phyloP scores from a whole-genome alignment of 2,113 vertebrate genomes.

The Dipodomys ordii region DNA sequence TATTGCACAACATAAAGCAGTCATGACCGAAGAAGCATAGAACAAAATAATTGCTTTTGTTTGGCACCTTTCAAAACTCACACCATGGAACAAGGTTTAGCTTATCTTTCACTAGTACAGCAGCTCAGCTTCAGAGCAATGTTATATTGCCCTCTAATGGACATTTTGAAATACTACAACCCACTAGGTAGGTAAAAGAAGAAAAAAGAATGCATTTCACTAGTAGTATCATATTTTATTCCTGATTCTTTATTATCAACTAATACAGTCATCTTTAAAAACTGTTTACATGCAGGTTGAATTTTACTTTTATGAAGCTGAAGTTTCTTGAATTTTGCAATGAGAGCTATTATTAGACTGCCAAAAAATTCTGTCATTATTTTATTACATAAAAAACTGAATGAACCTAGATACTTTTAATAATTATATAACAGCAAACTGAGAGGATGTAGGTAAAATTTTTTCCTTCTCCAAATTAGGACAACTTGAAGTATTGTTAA shows the following conservation, averaged over 20 bases:
- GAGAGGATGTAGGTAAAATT: background rate
- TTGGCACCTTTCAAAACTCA: background rate
- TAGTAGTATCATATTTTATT: background rate
- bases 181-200: background rate
- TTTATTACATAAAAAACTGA: background rate
- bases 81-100: background rate
- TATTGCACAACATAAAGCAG: conserved; percentile 30
- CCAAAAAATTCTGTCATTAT: background rate
- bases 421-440: background rate
- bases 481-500: background rate
- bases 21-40: background rate
- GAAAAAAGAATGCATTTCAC: background rate
- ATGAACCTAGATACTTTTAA: background rate
- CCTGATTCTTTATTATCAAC: background rate
- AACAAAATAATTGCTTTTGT: conserved; percentile 5
- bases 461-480: background rate
- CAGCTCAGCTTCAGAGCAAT: conserved; percentile 72
- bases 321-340: background rate
- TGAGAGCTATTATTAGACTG: background rate
- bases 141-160: conserved; percentile 87
- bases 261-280: background rate
- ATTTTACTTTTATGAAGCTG: background rate
- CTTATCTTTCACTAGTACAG: background rate
- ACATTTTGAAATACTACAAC: conserved; percentile 79
- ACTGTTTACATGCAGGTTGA: background rate